Base-by-base conservation (phyloP, 2,797 vertebrate species). In the Lateolabrax maculatus region DNA sequence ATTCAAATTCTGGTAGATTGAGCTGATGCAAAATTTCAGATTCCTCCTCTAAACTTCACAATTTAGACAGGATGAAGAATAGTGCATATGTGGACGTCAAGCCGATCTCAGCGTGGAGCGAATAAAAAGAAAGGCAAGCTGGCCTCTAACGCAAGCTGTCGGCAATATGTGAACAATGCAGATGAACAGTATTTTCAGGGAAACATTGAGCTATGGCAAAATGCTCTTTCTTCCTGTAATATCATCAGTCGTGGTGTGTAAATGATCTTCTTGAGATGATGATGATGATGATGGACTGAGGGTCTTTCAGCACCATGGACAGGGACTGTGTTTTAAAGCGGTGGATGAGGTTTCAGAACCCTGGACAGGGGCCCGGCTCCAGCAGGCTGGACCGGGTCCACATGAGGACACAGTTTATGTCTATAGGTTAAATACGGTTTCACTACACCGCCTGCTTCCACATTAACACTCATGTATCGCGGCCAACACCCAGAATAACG, bases 331-430 rank as follows among this genome's bases (percentile, higher is more conserved):
- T 18, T 43, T 18, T 9, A 25, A 18, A 39, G 7, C 4, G 15
- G 51, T 23, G 16, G 51, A 46, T 21, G 8, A 36, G 12, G 11
- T 46, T 61, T 56, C 37, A 68, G 39, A 29, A 58, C 44, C 68
- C 21, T 25, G 36, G 46, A 81, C 61, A 60, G n/a, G n/a, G n/a
- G n/a, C n/a, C n/a, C n/a, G n/a, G n/a, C n/a, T n/a, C n/a, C n/a
- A n/a, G n/a, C n/a, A n/a, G n/a, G n/a, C n/a, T 83, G 68, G 77
- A 79, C 56, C 31, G 2, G 1, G 10, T 71, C 75, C 84, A 74
- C n/a, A 4, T 12, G 49, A 44, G 53, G 56, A 53, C 15, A 41
- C 53, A 34, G 31, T 51, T 61, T 52, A 56, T 25, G 18, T 43
- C 51, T 39, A 75, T 76, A 76, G 74, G 71, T 76, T 36, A 44